phyloP scores from a whole-genome alignment of 2,113 vertebrate species.

The Phylloscopus trochiloides region DNA sequence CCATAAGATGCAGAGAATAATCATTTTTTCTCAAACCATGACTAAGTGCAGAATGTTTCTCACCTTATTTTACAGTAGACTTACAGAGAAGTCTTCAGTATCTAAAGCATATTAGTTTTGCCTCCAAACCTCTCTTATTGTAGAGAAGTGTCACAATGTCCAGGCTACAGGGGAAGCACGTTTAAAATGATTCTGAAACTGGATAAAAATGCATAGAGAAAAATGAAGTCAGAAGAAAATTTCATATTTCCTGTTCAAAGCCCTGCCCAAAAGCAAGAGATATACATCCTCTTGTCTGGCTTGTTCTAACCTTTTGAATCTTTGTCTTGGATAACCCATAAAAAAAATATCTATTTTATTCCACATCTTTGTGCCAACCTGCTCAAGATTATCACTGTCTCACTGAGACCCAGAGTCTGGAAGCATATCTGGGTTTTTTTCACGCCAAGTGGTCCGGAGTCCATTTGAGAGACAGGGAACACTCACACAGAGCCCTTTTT shows the following conservation, averaged over 20 bases:
- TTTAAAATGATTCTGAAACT: background rate
- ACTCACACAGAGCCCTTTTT: background rate
- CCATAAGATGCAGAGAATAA: background rate
- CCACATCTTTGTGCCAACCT: background rate
- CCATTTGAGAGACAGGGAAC: background rate
- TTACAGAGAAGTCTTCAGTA: background rate
- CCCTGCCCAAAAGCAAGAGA: background rate
- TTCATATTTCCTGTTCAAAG: background rate
- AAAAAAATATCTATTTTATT: background rate
- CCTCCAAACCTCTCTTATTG: background rate
- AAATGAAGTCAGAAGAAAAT: background rate
- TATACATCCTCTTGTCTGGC: background rate
- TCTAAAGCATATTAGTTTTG: background rate
- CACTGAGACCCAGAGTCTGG: background rate
- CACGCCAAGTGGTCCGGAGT: accelerated
- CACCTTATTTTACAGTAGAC: background rate
- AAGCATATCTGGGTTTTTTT: background rate
- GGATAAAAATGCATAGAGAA: background rate
- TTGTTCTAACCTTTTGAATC: background rate
- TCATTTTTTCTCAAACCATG: background rate
- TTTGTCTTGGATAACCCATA: background rate
- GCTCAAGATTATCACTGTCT: too few relatives aligned
- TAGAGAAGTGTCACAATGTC: background rate
- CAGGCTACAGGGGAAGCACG: background rate
- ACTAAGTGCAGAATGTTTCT: background rate